Conservation (phyloP, 2,113 vertebrate species). For the Hemibagrus wyckioides region DNA sequence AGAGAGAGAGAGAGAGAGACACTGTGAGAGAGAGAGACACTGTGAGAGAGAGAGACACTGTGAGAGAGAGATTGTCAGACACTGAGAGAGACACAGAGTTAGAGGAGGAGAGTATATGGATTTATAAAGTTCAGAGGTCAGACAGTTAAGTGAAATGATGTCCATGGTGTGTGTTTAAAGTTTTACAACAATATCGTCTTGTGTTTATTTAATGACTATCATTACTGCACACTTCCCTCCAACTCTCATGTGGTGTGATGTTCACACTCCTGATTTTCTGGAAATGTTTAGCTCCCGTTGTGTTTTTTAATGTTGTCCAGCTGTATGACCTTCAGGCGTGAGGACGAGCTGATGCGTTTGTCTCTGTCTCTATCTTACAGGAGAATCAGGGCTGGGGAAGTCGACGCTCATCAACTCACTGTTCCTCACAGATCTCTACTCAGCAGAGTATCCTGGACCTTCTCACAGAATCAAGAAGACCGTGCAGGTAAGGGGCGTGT, state of each 20-base stretch:
- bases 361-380: slow-evolving; percentile 70
- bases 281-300: neutral
- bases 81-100: neutral
- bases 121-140: too few species aligned
- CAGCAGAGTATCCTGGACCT: slow-evolving; percentile 91
- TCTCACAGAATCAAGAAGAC: slow-evolving; percentile 97
- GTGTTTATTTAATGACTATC: too few species aligned
- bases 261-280: too few species aligned
- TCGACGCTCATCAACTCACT: slow-evolving; percentile 98
- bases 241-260: too few species aligned
- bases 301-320: neutral
- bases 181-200: too few species aligned
- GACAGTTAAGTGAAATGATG: too few species aligned
- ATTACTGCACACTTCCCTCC: too few species aligned
- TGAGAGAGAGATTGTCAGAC: neutral
- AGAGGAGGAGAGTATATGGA: too few species aligned
- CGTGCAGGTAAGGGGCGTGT: slow-evolving; percentile 81
- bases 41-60: neutral
- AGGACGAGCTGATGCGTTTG: neutral
- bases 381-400: slow-evolving; percentile 95
- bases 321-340: slow-evolving; percentile 30
- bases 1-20: neutral
- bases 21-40: neutral
- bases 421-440: slow-evolving; percentile 96
- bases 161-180: too few species aligned